These are phyloP conservation scores for Drosophila rufa DNA, from an alignment of 1,140 invertebrate species.

Conservation along the genomic window DNA sequence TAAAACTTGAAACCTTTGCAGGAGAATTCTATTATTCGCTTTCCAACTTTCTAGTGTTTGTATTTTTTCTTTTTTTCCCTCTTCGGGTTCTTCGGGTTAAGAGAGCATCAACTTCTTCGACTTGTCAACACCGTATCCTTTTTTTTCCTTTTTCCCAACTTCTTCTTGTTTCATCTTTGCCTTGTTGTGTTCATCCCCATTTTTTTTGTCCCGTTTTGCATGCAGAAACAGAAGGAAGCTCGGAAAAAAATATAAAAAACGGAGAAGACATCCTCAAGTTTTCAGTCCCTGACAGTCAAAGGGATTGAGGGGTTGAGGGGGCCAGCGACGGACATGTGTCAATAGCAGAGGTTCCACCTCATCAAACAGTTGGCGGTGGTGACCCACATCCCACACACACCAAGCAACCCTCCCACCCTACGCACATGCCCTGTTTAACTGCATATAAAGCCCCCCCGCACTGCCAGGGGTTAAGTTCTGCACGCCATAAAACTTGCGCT, in stretches of 20 bases:
- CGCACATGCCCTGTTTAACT: constrained; percentile 45
- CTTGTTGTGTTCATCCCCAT: constrained; percentile 25
- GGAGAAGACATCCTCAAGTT: constrained; percentile 22
- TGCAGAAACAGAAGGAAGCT: constrained; percentile 3
- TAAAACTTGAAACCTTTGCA: neutral
- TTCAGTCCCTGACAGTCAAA: constrained; percentile 24
- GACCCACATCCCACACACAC: constrained; percentile 55
- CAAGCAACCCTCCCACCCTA: neutral
- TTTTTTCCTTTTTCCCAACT: neutral
- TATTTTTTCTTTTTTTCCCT: neutral
- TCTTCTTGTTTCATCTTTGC: constrained; percentile 16
- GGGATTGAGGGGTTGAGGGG: neutral
- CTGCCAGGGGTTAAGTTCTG: constrained; percentile 23
- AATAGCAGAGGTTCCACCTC: constrained; percentile 47
- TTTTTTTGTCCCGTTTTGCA: constrained; percentile 18
- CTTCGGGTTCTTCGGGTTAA: neutral
- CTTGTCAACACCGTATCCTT: constrained; percentile 13
- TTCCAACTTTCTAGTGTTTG: constrained; percentile 1
- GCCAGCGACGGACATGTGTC: constrained; percentile 27
- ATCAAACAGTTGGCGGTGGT: constrained; percentile 52
- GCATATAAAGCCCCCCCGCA: constrained; percentile 47
- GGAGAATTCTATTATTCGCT: neutral
- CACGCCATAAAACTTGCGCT: constrained; percentile 25
- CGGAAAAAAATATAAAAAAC: neutral
- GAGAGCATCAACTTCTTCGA: constrained; percentile 37